Evolutionary conservation across 2,113 vertebrate species (phyloP).

Genomic region (Scalopus aquaticus): DNA sequence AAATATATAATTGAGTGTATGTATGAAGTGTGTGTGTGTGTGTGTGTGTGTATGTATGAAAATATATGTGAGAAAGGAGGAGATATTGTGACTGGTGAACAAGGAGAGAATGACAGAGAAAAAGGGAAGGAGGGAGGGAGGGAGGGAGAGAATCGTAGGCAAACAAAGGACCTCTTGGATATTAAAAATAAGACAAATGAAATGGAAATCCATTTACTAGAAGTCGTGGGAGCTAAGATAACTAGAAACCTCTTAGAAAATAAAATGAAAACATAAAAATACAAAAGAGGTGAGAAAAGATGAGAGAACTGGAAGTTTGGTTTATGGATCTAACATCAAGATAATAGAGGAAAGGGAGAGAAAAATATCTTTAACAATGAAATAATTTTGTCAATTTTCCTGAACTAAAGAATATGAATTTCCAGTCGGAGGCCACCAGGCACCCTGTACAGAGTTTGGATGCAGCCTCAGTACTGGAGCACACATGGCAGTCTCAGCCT

Average conservation of each 20-base stretch:
- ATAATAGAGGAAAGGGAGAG: neutral
- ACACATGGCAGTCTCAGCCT: neutral
- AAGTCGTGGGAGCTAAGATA: neutral
- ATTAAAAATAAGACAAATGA: neutral
- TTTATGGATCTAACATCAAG: neutral
- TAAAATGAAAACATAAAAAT: constrained; percentile 11
- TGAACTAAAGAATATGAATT: neutral
- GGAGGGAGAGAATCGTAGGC: neutral
- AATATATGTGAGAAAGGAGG: neutral
- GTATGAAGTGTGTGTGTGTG: too few relatives aligned
- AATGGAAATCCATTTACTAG: neutral
- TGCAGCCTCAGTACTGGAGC: neutral
- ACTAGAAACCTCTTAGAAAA: neutral
- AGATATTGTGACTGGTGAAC: neutral
- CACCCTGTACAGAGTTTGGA: neutral
- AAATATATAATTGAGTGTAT: too few relatives aligned
- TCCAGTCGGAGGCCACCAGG: neutral
- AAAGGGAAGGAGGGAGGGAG: neutral
- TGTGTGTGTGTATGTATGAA: neutral
- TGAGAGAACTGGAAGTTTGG: neutral
- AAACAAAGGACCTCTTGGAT: neutral
- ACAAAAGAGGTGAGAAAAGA: neutral
- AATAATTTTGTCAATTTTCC: neutral
- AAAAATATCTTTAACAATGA: neutral
- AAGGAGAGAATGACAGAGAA: neutral